Base-by-base conservation (phyloP, 2,113 vertebrate species). In the Austrofundulus limnaeus region DNA sequence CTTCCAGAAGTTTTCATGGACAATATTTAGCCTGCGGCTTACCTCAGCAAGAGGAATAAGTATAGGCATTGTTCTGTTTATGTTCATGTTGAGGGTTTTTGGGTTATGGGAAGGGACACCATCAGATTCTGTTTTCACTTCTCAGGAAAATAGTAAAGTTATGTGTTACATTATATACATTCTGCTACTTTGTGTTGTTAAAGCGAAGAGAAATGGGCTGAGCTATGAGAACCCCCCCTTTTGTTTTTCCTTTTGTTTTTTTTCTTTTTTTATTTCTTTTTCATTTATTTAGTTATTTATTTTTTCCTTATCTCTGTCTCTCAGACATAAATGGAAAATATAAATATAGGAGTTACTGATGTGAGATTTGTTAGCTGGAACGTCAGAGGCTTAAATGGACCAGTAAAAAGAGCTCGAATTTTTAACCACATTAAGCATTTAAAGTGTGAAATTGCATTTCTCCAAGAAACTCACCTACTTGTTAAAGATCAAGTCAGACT, bases 361-460 rank as follows among this genome's bases (percentile, higher is more conserved):
- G 5, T 54, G 47, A 3, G 49, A 39, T n/a, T n/a, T 54, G 53
- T 54, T 25, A 70, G 58, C 7, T 61, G 50, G 50, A 53, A 53
- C 24, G 56, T 69, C 1, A 66, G 38, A 28, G 67, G 51, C 21
- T 31, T 61, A 48, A 63, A 63, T 19, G 45, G 52, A n/a, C 60
- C 60, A 24, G 24, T 64, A 71, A 65, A 58, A 10, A 34, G 31
- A 34, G 31, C 31, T 9, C 6, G 31, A 34, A 34, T 34, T 34
- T n/a, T n/a, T n/a, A n/a, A n/a, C n/a, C n/a, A n/a, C n/a, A 2
- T 34, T 9, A 34, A 34, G 9, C 10, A 34, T 34, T 34, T 34
- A 34, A 34, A 10, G 10, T 34, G 31, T 34, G 31, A 34, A 9
- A 34, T 34, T 34, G 31, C 31, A 2, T 34, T 34, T 34, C 31